Evolutionary conservation across 37 sponge, comb jelly and placozoan species (phyloP).

Genomic region (Corticium candelabrum): DNA sequence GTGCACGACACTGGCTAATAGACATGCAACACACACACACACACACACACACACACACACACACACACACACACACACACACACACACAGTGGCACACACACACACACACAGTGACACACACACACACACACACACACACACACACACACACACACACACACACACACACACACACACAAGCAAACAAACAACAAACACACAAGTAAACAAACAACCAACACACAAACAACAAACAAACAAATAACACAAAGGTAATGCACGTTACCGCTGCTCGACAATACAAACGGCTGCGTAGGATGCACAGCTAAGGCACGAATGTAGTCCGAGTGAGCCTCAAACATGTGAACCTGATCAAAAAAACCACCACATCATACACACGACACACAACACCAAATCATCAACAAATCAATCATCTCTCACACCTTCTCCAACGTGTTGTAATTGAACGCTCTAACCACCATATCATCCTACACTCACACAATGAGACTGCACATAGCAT

Average conservation of each 20-base stretch:
- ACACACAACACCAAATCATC: not conserved
- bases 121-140: constrained; percentile 7
- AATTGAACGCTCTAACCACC: constrained; percentile 84
- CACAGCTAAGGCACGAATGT: constrained; percentile 75
- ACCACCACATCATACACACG: not conserved
- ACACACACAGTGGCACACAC: too few species aligned
- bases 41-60: not conserved
- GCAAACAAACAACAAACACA: not conserved
- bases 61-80: not conserved
- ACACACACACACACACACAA: not conserved
- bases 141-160: constrained; percentile 7
- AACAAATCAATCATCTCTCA: not conserved
- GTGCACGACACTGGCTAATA: too few species aligned
- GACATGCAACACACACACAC: constrained; percentile 7
- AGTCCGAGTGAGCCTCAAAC: constrained; percentile 95
- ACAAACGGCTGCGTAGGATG: constrained; percentile 93
- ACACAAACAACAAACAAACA: not conserved
- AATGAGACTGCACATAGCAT: not conserved
- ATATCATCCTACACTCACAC: constrained; percentile 71
- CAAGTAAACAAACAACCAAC: not conserved
- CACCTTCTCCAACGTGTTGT: constrained; percentile 97
- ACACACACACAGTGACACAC: not conserved
- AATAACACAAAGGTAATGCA: too few species aligned
- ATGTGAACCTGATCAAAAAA: constrained; percentile 19
- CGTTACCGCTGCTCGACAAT: constrained; percentile 81